Percentiles rank a stretch among this genome's conserved stretches.
Conservation (phyloP, 2,113 vertebrate genomes). For the Triplophysa dalaica region DNA sequence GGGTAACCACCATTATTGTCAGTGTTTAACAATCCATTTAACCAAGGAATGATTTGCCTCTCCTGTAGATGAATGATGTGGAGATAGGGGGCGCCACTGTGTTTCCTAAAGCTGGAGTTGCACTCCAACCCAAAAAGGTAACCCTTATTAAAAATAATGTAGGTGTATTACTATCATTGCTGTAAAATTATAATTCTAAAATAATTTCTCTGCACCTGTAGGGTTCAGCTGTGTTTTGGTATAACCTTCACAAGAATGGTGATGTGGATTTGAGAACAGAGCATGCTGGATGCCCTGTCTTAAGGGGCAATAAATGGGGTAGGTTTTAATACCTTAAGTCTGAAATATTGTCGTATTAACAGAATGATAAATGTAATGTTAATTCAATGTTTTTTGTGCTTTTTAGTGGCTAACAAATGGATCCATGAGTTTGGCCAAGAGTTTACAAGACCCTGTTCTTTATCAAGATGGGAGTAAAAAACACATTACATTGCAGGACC, state of each 20-base stretch:
- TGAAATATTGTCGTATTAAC: background rate
- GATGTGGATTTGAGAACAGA: background rate
- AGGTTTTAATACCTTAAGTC: background rate
- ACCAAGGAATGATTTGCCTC: background rate
- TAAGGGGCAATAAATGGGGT: conserved; percentile 55
- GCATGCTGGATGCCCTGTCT: conserved; percentile 52
- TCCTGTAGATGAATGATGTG: conserved; percentile 82
- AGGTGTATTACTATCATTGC: background rate
- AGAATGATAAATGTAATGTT: too few species aligned
- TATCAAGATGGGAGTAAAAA: conserved; percentile 36
- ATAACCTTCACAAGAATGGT: conserved; percentile 43
- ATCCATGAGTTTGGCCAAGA: conserved; percentile 50
- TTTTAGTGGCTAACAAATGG: conserved; percentile 52
- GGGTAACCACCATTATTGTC: background rate
- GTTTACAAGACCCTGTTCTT: conserved; percentile 45
- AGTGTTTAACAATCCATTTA: background rate
- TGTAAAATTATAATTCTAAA: background rate
- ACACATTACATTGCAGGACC: background rate
- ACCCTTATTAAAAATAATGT: background rate
- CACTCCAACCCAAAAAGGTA: conserved; percentile 82
- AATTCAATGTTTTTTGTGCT: background rate
- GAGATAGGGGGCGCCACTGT: conserved; percentile 83
- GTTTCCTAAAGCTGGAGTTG: conserved; percentile 81
- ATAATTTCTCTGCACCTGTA: background rate
- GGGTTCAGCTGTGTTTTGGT: conserved; percentile 56